These are phyloP conservation scores for Tenthredo mesomela DNA, from an alignment of 2,888 invertebrate genomes.

Conservation along the genomic window DNA sequence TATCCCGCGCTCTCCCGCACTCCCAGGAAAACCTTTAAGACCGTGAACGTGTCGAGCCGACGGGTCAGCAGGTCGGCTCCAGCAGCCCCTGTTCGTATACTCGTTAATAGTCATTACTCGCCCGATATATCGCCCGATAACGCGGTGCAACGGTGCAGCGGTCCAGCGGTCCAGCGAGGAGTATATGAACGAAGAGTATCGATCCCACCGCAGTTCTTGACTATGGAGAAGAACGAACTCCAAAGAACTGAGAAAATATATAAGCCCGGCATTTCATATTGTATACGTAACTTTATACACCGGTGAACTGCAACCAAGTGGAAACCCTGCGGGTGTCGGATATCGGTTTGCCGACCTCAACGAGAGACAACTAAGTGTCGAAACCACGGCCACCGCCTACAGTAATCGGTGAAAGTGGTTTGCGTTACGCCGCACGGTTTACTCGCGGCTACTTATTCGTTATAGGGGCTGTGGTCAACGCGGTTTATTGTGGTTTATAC, in stretches of 20 bases:
- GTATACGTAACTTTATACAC: constrained; percentile 72
- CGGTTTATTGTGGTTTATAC: not conserved
- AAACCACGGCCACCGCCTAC: constrained; percentile 54
- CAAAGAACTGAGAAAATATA: not conserved
- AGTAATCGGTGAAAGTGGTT: constrained; percentile 46
- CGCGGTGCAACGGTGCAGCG: constrained; percentile 16
- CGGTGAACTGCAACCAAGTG: constrained; percentile 69
- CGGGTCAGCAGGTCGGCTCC: constrained; percentile 48
- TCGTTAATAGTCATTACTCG: constrained; percentile 64
- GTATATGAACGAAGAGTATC: not conserved
- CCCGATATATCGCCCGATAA: constrained; percentile 50
- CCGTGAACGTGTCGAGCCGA: constrained; percentile 54
- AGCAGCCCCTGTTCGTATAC: constrained; percentile 65
- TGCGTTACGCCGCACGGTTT: constrained; percentile 35
- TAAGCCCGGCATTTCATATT: not conserved
- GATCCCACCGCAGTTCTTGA: not conserved
- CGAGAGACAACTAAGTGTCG: constrained; percentile 54
- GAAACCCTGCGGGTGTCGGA: constrained; percentile 64
- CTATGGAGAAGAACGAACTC: not conserved
- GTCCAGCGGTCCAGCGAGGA: not conserved
- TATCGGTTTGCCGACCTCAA: constrained; percentile 67
- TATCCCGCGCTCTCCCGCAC: constrained; percentile 8
- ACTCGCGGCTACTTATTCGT: constrained; percentile 30
- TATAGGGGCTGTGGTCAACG: constrained; percentile 29
- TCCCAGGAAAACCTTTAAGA: constrained; percentile 42